Percentiles rank a stretch among this genome's conserved stretches.
These are phyloP conservation scores for Catharus fuscescens DNA, from an alignment of 2,113 vertebrate species.

Conservation along the genomic window DNA sequence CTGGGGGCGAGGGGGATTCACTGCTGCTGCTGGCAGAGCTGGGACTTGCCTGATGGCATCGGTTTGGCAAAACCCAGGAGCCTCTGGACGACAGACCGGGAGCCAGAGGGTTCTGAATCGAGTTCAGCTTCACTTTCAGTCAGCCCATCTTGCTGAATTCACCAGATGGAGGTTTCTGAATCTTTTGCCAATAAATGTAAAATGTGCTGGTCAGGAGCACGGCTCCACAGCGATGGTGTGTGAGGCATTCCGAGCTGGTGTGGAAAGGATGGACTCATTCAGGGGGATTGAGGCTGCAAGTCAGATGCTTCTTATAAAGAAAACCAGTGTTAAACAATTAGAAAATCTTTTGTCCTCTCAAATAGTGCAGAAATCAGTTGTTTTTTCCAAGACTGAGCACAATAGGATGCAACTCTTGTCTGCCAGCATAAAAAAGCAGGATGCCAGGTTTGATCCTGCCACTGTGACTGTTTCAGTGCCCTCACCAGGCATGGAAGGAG, in stretches of 20 bases:
- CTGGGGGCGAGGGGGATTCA: accelerated
- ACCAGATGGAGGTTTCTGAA: background rate
- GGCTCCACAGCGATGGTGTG: accelerated
- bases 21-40: background rate
- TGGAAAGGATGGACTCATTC: background rate
- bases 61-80: background rate
- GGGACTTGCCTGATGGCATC: background rate
- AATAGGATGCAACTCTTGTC: background rate
- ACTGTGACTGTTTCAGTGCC: accelerated
- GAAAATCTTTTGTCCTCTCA: background rate
- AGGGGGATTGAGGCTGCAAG: background rate
- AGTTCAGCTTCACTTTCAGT: background rate
- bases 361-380: background rate
- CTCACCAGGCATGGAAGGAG: accelerated
- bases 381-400: background rate
- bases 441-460: background rate
- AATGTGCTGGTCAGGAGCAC: background rate
- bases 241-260: accelerated
- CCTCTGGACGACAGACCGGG: background rate
- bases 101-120: accelerated
- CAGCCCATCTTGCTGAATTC: background rate
- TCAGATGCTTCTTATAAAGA: background rate
- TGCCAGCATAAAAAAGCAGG: background rate
- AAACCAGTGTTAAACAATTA: background rate
- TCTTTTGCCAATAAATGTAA: background rate